Conservation (phyloP, 1,140 invertebrate species). For the Formica exsecta region DNA sequence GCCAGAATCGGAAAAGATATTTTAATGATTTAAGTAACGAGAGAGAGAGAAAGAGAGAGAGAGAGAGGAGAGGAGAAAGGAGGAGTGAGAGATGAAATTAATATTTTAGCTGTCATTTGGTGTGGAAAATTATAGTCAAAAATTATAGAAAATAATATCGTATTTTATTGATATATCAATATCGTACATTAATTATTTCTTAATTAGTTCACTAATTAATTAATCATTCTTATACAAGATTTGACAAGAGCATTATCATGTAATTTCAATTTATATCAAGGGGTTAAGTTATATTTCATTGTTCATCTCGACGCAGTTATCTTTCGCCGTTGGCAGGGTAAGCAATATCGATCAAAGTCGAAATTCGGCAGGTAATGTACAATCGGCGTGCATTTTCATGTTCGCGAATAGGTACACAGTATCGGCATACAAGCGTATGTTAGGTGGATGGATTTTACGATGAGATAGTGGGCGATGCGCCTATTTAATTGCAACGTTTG, state of each 20-base stretch:
- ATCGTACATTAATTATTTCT: conserved; percentile 1
- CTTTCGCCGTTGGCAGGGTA: conserved; percentile 54
- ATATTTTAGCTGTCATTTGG: not conserved
- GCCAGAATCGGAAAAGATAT: not conserved
- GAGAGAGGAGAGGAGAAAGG: not conserved
- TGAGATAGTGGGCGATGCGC: conserved; percentile 67
- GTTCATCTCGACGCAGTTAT: conserved; percentile 33
- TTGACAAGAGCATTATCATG: not conserved
- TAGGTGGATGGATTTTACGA: conserved; percentile 64
- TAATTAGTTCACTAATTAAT: conserved; percentile 14
- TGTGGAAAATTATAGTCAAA: not conserved
- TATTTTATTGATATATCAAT: conserved; percentile 1
- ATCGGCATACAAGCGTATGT: conserved; percentile 38
- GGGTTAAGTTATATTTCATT: conserved; percentile 10
- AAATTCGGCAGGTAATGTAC: conserved; percentile 63
- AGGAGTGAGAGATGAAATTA: not conserved
- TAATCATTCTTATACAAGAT: not conserved
- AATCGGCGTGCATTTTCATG: conserved; percentile 70
- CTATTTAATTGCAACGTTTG: conserved; percentile 81
- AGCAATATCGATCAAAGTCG: conserved; percentile 72
- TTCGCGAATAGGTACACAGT: conserved; percentile 58
- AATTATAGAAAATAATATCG: too few relatives aligned
- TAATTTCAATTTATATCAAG: not conserved
- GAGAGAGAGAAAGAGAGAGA: too few relatives aligned
- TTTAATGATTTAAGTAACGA: not conserved